Evolutionary conservation across 2,888 invertebrate species (phyloP).

Genomic region (Oligia fasciuncula): DNA sequence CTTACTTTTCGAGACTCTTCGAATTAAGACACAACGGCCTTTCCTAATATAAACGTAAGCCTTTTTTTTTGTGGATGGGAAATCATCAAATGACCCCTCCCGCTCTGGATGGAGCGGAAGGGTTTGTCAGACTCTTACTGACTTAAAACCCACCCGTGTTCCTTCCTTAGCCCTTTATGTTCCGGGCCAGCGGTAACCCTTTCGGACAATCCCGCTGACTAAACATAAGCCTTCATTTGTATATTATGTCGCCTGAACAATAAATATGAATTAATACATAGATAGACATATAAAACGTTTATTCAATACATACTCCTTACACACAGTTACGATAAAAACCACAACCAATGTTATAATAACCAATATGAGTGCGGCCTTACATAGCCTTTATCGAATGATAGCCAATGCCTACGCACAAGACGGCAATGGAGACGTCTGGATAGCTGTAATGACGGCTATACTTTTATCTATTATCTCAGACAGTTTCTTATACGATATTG

Average conservation of each 20-base stretch:
- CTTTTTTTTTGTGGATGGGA: too few relatives aligned
- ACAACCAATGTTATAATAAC: neutral
- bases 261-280: neutral
- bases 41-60: neutral
- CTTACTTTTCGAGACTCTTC: too few relatives aligned
- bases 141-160: too few relatives aligned
- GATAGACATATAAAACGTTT: too few relatives aligned
- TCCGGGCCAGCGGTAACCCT: too few relatives aligned
- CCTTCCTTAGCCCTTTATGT: too few relatives aligned
- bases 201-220: too few relatives aligned
- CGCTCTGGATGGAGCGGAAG: too few relatives aligned
- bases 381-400: slow-evolving; percentile 54
- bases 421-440: slow-evolving; percentile 76
- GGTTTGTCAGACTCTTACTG: too few relatives aligned
- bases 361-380: slow-evolving; percentile 43
- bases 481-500: slow-evolving; percentile 72
- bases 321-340: neutral
- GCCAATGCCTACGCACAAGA: slow-evolving; percentile 64
- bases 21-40: neutral
- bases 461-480: slow-evolving; percentile 68
- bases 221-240: neutral
- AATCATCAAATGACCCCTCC: too few relatives aligned
- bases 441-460: slow-evolving; percentile 70
- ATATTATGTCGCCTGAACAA: neutral
- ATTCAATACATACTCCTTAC: neutral